Conservation (phyloP, 2,113 vertebrate genomes). For the Falcunculus frontatus region DNA sequence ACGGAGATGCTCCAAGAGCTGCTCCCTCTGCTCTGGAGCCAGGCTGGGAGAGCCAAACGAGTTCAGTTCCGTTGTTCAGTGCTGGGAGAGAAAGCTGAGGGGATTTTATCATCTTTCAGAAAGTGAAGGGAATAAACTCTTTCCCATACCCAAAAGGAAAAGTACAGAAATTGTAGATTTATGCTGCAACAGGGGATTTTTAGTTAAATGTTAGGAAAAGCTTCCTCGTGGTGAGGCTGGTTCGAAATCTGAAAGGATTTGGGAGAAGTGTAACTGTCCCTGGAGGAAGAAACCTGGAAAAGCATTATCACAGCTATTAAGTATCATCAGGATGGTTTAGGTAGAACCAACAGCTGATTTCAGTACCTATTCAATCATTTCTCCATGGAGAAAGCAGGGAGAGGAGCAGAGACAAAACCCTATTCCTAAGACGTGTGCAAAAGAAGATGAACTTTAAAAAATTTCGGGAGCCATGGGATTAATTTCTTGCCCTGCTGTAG, state of each 20-base stretch:
- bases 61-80: neutral
- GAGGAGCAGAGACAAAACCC: neutral
- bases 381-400: neutral
- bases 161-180: neutral
- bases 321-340: neutral
- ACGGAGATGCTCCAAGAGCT: fast-evolving
- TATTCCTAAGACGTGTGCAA: neutral
- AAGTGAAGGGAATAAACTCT: neutral
- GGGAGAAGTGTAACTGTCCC: neutral
- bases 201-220: neutral
- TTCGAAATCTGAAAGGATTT: neutral
- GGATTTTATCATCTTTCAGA: no score
- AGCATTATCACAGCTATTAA: neutral
- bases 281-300: neutral
- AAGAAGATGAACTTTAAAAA: neutral
- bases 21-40: neutral
- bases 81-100: neutral
- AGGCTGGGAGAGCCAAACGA: neutral
- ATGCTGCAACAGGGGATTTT: neutral
- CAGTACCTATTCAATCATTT: neutral
- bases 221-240: neutral
- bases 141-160: neutral
- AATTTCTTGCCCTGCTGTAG: neutral
- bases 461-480: neutral
- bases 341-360: neutral